Percentiles rank a stretch among this genome's conserved stretches.
phyloP scores from a whole-genome alignment of 2,888 invertebrate species.

The Eupithecia inturbata region DNA sequence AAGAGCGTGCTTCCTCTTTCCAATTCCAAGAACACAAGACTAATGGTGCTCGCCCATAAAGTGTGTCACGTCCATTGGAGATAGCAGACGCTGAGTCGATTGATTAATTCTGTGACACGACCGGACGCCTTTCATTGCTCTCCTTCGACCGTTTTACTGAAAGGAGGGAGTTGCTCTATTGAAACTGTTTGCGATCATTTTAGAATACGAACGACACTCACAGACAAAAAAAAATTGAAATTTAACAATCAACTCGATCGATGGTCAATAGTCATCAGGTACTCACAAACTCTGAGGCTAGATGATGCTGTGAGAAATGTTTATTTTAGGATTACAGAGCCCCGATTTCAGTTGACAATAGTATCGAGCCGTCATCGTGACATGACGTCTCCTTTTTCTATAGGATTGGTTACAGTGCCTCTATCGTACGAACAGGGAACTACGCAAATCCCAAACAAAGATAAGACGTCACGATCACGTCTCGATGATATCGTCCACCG shows the following conservation, averaged over 20 bases:
- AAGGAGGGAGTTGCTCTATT: constrained; percentile 10
- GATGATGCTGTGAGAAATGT: too few species aligned
- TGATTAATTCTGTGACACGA: constrained; percentile 71
- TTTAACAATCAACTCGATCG: not conserved
- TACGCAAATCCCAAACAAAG: too few species aligned
- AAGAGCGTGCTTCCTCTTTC: constrained; percentile 17
- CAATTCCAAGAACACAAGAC: constrained; percentile 24
- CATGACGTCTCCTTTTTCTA: too few species aligned
- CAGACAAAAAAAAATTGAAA: not conserved
- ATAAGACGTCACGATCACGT: too few species aligned
- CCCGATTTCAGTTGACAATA: too few species aligned
- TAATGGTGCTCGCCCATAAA: constrained; percentile 35
- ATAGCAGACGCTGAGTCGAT: constrained; percentile 38
- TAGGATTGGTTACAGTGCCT: too few species aligned
- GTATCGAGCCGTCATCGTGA: too few species aligned
- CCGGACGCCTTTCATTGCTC: constrained; percentile 33
- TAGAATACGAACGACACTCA: not conserved
- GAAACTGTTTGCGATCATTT: not conserved
- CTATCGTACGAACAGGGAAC: too few species aligned
- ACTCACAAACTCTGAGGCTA: too few species aligned
- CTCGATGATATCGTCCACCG: too few species aligned
- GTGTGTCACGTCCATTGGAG: constrained; percentile 34
- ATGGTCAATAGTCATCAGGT: not conserved
- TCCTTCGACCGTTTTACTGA: constrained; percentile 20
- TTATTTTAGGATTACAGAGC: too few species aligned